Percentiles rank a stretch among this genome's conserved stretches.
Evolutionary conservation across 2,113 vertebrate genomes (phyloP).

Genomic region (Aleadryas rufinucha): DNA sequence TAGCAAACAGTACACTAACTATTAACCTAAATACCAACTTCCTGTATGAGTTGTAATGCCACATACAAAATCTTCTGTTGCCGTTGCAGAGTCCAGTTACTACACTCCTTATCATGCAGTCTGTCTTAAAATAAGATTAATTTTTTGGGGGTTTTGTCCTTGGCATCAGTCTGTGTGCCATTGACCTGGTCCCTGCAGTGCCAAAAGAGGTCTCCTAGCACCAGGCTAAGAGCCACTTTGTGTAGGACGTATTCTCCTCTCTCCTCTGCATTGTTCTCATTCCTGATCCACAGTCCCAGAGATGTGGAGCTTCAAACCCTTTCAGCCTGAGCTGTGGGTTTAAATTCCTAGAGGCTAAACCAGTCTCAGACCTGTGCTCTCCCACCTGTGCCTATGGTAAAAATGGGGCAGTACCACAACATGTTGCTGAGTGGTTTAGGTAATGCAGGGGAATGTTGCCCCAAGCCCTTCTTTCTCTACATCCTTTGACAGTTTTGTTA

Average conservation of each 20-base stretch:
- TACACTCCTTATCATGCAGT: not conserved
- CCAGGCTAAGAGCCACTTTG: not conserved
- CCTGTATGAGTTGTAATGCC: not conserved
- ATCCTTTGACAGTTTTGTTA: not conserved
- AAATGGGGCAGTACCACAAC: not conserved
- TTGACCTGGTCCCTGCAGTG: not conserved
- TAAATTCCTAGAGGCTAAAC: not conserved
- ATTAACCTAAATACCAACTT: not conserved
- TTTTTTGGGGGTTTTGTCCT: not conserved
- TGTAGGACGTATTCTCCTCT: not conserved
- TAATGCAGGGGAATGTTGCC: not conserved
- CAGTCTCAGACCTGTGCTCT: not conserved
- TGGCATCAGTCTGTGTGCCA: fast-evolving
- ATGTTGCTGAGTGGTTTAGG: not conserved
- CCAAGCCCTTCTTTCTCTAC: not conserved
- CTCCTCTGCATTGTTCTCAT: not conserved
- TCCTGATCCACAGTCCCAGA: not conserved
- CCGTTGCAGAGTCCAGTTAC: not conserved
- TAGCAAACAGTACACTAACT: not conserved
- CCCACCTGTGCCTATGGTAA: not conserved
- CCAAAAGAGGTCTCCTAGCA: not conserved
- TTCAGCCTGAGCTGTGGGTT: not conserved
- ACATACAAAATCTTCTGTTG: not conserved
- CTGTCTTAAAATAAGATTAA: not conserved
- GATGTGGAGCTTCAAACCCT: not conserved